Base-by-base conservation (phyloP, 1,140 invertebrate species). In the Melitaea cinxia region DNA sequence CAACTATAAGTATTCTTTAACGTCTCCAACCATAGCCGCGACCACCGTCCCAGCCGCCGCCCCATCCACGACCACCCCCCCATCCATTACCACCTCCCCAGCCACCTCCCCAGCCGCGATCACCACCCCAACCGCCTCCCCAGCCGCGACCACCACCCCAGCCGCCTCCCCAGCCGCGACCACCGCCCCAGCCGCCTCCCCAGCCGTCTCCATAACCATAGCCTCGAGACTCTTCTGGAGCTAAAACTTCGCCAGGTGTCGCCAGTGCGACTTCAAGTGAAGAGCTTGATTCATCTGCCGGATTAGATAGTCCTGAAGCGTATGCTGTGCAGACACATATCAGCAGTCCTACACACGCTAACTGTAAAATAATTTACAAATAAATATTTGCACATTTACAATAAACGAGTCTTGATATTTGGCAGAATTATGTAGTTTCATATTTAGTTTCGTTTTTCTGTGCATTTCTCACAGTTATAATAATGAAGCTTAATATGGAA, bases 291-390 rank as follows among this genome's bases (percentile, higher is more conserved):
- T n/a, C n/a, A n/a, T 6, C 9, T 33, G 30, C 24, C 9, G 59
- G 37, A 14, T 42, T 14, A 7, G 77, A 75, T 9, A 73, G 6
- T 9, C 71, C 68, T 39, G 37, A 35, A 4, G 65, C 66, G 62
- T 68, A 71, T 10, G 78, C 61, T 30, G 75, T 9, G 54, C 58
- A 72, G n/a, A 68, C 30, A 47, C 66, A 71, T 15, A 65, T 21
- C 21, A 77, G 10, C 24, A 77, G 15, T 5, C 50, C 62, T 10
- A 70, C 10, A 35, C 24, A 69, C 24, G 72, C 12, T 21, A 70
- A 45, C 75, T 74, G 64, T n/a, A 50, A 69, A 69, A 39, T 17
- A 33, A 53, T 56, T 52, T 49, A 10, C 10, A 39, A n/a, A n/a
- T n/a, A n/a, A n/a, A n/a, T n/a, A n/a, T n/a, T n/a, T n/a, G n/a